These are phyloP conservation scores for Nomada ferruginata DNA, from an alignment of 2,888 invertebrate species.

Conservation along the genomic window DNA sequence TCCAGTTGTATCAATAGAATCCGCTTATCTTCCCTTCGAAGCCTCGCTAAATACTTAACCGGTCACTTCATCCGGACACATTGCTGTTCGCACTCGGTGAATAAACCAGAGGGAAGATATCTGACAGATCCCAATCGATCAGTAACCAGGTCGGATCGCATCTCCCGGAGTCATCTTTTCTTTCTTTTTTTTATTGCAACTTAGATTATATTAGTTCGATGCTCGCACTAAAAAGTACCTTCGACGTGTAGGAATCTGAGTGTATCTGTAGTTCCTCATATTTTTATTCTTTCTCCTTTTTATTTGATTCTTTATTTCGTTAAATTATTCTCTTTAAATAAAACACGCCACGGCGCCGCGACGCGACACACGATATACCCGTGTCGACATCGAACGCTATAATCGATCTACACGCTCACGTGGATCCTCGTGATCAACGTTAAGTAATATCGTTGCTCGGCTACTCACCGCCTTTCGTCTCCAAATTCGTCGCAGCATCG, in stretches of 20 bases:
- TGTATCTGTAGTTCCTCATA: neutral
- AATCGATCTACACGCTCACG: slow-evolving; percentile 11
- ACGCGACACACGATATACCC: neutral
- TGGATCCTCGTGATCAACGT: slow-evolving; percentile 22
- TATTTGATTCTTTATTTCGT: slow-evolving; percentile 11
- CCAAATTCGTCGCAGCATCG: slow-evolving; percentile 75
- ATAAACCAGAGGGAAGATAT: too few relatives aligned
- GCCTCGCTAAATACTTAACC: too few relatives aligned
- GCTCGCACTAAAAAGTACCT: slow-evolving; percentile 26
- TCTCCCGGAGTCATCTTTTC: slow-evolving; percentile 10
- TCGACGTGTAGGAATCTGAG: slow-evolving; percentile 24
- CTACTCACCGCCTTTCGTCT: slow-evolving; percentile 75
- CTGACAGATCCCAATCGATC: neutral
- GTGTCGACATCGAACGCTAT: slow-evolving; percentile 10
- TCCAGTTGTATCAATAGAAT: neutral
- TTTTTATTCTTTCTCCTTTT: neutral
- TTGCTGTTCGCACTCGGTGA: neutral
- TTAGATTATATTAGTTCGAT: slow-evolving; percentile 29
- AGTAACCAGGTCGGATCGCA: neutral
- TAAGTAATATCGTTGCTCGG: neutral
- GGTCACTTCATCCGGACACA: too few relatives aligned
- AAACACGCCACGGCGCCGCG: slow-evolving; percentile 30
- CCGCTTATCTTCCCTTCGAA: neutral
- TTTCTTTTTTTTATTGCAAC: slow-evolving; percentile 19
- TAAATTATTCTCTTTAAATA: slow-evolving; percentile 6